Percentiles rank a stretch among this genome's conserved stretches.
Evolutionary conservation across 1,140 invertebrate species (phyloP).

Genomic region (Pinna nobilis): DNA sequence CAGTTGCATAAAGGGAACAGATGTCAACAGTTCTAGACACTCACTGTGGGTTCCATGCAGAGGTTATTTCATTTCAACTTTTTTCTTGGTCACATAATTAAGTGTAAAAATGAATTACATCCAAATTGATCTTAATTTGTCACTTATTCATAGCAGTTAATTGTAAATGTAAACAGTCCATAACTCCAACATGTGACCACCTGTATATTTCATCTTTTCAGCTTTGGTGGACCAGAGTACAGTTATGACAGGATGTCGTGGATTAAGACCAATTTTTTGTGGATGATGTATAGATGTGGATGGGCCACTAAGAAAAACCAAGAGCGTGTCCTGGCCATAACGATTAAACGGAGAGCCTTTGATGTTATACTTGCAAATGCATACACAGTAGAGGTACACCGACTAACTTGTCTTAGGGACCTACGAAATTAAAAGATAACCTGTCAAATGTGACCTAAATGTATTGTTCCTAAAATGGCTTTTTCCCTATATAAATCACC

Average conservation of each 20-base stretch:
- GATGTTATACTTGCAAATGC: conserved; percentile 60
- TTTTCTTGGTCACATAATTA: too few species aligned
- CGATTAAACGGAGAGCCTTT: conserved; percentile 60
- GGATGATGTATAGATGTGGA: conserved; percentile 73
- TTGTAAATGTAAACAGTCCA: too few species aligned
- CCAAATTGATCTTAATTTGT: conserved; percentile 63
- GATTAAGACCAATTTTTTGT: conserved; percentile 73
- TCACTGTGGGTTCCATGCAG: too few species aligned
- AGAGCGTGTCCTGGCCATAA: conserved; percentile 67
- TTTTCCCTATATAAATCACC: too few species aligned
- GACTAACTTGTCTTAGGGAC: too few species aligned
- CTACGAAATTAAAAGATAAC: too few species aligned
- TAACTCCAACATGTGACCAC: too few species aligned
- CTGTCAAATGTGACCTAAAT: neutral
- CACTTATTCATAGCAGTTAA: too few species aligned
- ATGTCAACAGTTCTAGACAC: too few species aligned
- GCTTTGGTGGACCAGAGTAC: conserved; percentile 62
- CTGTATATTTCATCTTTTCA: conserved; percentile 32
- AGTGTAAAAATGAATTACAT: too few species aligned
- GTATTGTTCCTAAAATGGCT: neutral
- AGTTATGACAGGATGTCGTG: conserved; percentile 68
- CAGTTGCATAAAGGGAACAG: too few species aligned
- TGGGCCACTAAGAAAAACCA: conserved; percentile 70
- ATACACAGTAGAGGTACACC: conserved; percentile 41
- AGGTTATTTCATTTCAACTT: too few species aligned